Evolutionary conservation across 2,113 vertebrate species (phyloP).

Genomic region (Aleadryas rufinucha): DNA sequence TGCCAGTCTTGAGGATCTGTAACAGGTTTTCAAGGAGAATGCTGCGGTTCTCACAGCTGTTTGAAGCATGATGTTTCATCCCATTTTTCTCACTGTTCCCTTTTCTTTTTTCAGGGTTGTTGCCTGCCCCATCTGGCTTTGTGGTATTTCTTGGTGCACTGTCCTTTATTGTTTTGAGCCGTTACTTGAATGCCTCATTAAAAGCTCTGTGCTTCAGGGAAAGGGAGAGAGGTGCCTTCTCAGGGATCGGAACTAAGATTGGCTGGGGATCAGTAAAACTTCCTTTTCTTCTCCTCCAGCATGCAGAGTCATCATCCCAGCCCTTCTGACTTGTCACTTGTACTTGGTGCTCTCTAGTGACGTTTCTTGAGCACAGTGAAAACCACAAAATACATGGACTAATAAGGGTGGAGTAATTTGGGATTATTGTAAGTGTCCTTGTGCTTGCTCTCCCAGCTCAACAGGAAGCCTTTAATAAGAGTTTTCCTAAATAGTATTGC

Average conservation of each 20-base stretch:
- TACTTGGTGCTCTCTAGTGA: conserved; percentile 11
- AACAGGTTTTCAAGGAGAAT: background rate
- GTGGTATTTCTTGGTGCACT: background rate
- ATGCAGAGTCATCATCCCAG: conserved; percentile 41
- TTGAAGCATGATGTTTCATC: background rate
- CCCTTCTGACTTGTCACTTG: background rate
- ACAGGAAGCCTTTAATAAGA: conserved; percentile 71
- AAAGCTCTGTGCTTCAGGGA: background rate
- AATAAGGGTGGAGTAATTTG: conserved; percentile 27
- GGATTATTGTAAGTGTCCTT: conserved; percentile 50
- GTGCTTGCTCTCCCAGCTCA: conserved; percentile 40
- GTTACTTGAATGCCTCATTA: background rate
- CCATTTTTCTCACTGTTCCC: background rate
- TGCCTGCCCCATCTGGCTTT: background rate
- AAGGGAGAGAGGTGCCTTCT: background rate
- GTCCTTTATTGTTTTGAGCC: background rate
- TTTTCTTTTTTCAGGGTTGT: background rate
- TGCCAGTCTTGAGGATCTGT: background rate
- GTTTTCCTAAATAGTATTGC: conserved; percentile 61
- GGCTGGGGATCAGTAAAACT: background rate
- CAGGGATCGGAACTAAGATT: rapidly evolving
- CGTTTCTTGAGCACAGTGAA: conserved; percentile 23
- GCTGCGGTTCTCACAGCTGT: background rate
- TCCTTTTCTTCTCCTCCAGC: background rate
- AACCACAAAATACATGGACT: conserved; percentile 41